A percentile compares a stretch with the other conserved stretches of the same genome.
Evolutionary conservation across 2,113 vertebrate species (phyloP).

Genomic region (Eulemur rufifrons): DNA sequence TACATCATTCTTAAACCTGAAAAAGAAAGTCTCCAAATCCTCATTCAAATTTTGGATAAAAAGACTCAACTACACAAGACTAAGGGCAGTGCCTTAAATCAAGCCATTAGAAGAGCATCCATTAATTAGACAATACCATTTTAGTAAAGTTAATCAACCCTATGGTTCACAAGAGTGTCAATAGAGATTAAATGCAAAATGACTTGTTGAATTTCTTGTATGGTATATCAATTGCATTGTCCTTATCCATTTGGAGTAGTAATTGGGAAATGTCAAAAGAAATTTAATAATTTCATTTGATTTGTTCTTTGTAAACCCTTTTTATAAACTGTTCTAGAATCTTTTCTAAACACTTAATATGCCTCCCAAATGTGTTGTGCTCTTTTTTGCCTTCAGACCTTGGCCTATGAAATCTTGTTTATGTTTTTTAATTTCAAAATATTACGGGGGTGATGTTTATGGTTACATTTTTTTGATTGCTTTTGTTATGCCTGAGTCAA

Average conservation of each 20-base stretch:
- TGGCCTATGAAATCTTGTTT: background rate
- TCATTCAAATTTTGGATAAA: background rate
- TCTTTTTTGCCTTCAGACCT: background rate
- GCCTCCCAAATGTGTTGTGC: background rate
- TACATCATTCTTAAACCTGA: background rate
- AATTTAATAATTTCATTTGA: background rate
- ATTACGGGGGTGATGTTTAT: no score
- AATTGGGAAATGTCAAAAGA: background rate
- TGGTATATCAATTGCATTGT: background rate
- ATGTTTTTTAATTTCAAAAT: no score
- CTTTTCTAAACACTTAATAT: background rate
- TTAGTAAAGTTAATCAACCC: background rate
- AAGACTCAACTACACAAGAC: background rate
- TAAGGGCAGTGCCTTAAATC: background rate
- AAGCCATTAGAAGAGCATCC: background rate
- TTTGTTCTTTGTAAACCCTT: background rate
- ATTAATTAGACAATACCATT: background rate
- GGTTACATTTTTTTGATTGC: no score
- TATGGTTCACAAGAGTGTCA: background rate
- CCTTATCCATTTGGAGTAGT: background rate
- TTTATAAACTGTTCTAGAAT: background rate
- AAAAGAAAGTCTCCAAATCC: background rate
- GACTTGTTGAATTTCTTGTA: background rate
- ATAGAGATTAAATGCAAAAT: background rate
- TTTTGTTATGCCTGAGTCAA: no score